phyloP scores from a whole-genome alignment of 2,113 vertebrate species.

The Tetraodon nigroviridis region DNA sequence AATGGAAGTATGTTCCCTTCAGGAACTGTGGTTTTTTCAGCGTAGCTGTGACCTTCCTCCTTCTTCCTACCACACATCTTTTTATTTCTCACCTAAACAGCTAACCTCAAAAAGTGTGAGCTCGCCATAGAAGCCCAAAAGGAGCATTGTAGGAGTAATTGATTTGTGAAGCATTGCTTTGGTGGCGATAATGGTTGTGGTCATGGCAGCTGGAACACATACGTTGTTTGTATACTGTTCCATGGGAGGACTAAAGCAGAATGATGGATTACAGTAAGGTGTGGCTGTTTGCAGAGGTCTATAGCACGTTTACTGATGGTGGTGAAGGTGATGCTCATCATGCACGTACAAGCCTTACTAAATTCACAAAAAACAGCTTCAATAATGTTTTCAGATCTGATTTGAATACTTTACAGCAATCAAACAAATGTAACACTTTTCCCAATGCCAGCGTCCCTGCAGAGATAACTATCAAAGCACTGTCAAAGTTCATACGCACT shows the following conservation, averaged over 20 bases:
- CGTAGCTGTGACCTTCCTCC: conserved; percentile 33
- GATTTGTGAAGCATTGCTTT: conserved; percentile 53
- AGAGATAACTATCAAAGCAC: conserved; percentile 3
- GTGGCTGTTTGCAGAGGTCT: not conserved
- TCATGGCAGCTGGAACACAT: conserved; percentile 14
- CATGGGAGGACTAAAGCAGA: conserved; percentile 27
- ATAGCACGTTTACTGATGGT: not conserved
- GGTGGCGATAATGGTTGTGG: conserved; percentile 30
- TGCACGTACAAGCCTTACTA: too few relatives aligned
- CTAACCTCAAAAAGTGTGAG: conserved; percentile 42
- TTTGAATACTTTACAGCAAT: too few relatives aligned
- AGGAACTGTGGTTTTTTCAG: conserved; percentile 56
- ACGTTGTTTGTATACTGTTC: conserved; percentile 18
- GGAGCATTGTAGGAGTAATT: conserved; percentile 52
- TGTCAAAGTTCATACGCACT: not conserved
- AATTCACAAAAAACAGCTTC: too few relatives aligned
- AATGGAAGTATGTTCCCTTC: conserved; percentile 61
- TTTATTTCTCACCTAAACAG: conserved; percentile 44
- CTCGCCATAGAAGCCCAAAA: conserved; percentile 39
- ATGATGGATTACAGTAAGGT: conserved; percentile 24
- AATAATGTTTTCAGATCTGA: not conserved
- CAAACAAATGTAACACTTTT: not conserved
- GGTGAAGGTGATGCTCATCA: not conserved
- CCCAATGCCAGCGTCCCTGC: not conserved
- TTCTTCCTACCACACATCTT: conserved; percentile 22